Conservation (phyloP, 1,140 invertebrate genomes). For the Drosophila suzukii region DNA sequence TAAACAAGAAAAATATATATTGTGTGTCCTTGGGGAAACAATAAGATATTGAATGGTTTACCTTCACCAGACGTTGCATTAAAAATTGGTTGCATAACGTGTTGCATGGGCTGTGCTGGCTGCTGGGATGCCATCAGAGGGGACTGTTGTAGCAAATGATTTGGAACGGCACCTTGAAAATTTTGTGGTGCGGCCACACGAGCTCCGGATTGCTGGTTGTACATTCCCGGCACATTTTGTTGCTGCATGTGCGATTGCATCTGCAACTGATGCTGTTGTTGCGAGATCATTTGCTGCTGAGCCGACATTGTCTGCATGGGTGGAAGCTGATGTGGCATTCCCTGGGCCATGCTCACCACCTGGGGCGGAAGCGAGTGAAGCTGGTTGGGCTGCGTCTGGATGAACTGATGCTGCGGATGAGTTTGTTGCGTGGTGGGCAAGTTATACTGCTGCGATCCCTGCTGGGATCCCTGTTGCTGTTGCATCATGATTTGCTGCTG, state of each 20-base stretch:
- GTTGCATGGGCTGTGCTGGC: slow-evolving; percentile 61
- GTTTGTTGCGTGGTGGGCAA: slow-evolving; percentile 44
- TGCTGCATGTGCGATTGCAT: slow-evolving; percentile 61
- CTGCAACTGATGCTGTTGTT: slow-evolving; percentile 64
- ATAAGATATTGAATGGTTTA: slow-evolving; percentile 3
- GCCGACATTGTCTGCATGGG: slow-evolving; percentile 55
- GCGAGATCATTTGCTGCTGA: slow-evolving; percentile 57
- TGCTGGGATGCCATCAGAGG: slow-evolving; percentile 59
- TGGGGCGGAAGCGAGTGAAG: slow-evolving; percentile 48
- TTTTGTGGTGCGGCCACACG: slow-evolving; percentile 31
- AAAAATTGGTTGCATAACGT: slow-evolving; percentile 69
- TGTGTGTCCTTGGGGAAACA: not conserved
- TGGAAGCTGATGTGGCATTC: slow-evolving; percentile 51
- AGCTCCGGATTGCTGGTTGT: slow-evolving; percentile 56
- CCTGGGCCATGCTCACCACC: slow-evolving; percentile 43
- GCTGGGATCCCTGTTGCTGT: slow-evolving; percentile 58
- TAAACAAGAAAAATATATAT: not conserved
- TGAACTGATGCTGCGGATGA: slow-evolving; percentile 57
- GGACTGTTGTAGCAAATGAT: slow-evolving; percentile 69
- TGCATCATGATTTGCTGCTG: slow-evolving; percentile 45
- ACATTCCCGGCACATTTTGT: slow-evolving; percentile 45
- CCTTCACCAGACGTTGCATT: slow-evolving; percentile 65
- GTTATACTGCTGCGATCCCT: slow-evolving; percentile 60
- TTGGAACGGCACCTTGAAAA: slow-evolving; percentile 50
- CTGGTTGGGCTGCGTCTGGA: slow-evolving; percentile 58